Evolutionary conservation across 1,140 invertebrate genomes (phyloP).

Genomic region (Pseudomyrmex concolor): DNA sequence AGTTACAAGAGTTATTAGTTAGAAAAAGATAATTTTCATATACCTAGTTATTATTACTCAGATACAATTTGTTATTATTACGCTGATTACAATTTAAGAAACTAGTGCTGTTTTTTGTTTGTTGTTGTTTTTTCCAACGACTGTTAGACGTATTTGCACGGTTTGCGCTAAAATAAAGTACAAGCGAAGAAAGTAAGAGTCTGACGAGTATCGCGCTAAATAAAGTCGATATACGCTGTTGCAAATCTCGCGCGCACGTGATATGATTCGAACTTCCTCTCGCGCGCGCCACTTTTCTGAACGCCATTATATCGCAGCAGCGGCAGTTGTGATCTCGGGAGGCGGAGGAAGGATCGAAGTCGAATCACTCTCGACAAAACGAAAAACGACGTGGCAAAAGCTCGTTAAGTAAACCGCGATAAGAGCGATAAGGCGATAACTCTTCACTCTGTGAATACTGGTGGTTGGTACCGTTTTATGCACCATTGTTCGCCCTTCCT

Average conservation of each 20-base stretch:
- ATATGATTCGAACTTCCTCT: neutral
- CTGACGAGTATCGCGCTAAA: neutral
- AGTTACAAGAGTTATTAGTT: no score
- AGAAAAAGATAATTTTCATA: neutral
- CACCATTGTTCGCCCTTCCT: neutral
- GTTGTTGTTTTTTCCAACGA: conserved; percentile 4
- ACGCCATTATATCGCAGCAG: conserved; percentile 3
- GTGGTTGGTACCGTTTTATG: conserved; percentile 38
- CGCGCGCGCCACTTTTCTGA: neutral
- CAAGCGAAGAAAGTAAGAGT: neutral
- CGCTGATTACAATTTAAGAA: neutral
- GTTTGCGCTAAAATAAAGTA: neutral
- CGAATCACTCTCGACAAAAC: neutral
- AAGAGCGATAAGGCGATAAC: conserved; percentile 27
- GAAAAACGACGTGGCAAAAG: neutral
- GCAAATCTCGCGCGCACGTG: neutral
- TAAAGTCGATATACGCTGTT: neutral
- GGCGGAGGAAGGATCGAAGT: neutral
- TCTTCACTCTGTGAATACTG: conserved; percentile 55
- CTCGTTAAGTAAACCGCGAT: conserved; percentile 19
- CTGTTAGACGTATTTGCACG: neutral
- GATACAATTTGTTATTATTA: neutral
- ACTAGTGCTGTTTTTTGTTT: no score
- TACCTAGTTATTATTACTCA: neutral
- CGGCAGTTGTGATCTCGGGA: neutral